A percentile compares a stretch with the other conserved stretches of the same genome.
These are phyloP conservation scores for Gorsachius magnificus DNA, from an alignment of 2,797 vertebrate genomes.

Conservation along the genomic window DNA sequence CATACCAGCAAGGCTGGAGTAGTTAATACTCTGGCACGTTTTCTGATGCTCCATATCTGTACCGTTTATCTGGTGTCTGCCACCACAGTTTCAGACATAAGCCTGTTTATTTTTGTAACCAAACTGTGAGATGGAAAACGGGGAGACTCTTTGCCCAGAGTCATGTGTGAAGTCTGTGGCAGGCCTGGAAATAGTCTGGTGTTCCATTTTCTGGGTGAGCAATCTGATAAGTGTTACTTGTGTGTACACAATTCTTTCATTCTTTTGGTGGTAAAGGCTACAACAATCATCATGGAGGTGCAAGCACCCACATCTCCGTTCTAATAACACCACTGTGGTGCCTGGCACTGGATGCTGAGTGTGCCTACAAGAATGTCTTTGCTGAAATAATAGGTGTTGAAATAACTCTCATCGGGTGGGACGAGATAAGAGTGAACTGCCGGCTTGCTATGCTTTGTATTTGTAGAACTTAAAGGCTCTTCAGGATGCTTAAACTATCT, in stretches of 20 bases:
- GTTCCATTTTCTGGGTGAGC: not conserved
- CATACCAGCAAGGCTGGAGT: not conserved
- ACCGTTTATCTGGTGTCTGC: not conserved
- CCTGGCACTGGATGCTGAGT: not conserved
- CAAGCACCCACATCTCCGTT: not conserved
- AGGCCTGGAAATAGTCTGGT: not conserved
- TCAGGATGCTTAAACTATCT: not conserved
- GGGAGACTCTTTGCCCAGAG: not conserved
- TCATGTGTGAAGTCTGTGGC: not conserved
- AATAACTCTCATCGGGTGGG: not conserved
- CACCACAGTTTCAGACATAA: not conserved
- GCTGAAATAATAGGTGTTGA: not conserved
- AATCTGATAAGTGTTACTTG: not conserved
- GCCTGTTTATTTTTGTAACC: not conserved
- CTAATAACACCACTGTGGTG: rapidly evolving
- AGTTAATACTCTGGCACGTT: not conserved
- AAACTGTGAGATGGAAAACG: not conserved
- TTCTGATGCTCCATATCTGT: not conserved
- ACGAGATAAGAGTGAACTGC: not conserved
- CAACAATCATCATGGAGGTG: not conserved
- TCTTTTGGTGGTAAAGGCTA: not conserved
- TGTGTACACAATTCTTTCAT: not conserved
- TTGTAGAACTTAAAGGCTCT: not conserved
- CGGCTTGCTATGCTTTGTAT: not conserved
- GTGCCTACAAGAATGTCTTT: not conserved